Conservation (phyloP, 2,888 invertebrate species). For the Pteria penguin region DNA sequence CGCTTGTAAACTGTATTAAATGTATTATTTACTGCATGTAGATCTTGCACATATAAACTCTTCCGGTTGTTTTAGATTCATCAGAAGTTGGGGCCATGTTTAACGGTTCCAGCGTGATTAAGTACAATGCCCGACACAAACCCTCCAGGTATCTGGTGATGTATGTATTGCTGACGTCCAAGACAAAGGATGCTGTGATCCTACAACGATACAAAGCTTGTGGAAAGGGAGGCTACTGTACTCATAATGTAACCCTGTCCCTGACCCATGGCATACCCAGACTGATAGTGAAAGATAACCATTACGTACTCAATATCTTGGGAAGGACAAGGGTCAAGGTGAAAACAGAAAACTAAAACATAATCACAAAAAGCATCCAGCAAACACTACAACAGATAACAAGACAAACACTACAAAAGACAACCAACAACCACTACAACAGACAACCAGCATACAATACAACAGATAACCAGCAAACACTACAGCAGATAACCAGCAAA, state of each 20-base stretch:
- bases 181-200: slow-evolving; percentile 38
- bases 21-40: no score
- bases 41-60: no score
- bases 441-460: no score
- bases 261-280: not conserved
- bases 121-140: slow-evolving; percentile 28
- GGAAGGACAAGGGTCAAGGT: not conserved
- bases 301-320: not conserved
- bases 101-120: slow-evolving; percentile 38
- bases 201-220: slow-evolving; percentile 36
- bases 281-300: not conserved
- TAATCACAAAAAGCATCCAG: no score
- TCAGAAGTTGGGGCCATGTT: slow-evolving; percentile 44
- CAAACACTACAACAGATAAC: no score
- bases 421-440: no score
- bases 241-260: not conserved
- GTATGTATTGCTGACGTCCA: slow-evolving; percentile 48
- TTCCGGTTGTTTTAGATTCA: slow-evolving; percentile 29
- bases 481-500: no score
- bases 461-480: no score
- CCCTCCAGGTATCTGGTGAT: slow-evolving; percentile 43
- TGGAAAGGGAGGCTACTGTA: not conserved
- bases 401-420: no score
- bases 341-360: no score
- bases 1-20: no score